Conservation (phyloP, 2,888 invertebrate species). For the Chelonus formosanus region DNA sequence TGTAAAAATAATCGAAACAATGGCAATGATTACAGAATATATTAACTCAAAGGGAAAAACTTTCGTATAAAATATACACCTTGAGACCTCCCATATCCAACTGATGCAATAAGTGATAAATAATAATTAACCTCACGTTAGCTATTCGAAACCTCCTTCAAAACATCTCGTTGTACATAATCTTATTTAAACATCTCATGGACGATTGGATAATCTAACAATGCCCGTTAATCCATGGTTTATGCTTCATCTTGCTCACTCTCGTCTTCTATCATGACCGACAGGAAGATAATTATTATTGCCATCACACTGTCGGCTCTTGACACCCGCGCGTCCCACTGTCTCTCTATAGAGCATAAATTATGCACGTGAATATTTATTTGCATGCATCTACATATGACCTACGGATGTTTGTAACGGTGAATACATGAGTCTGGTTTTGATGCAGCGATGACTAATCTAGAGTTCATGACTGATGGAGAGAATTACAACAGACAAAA, state of each 20-base stretch:
- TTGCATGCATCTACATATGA: neutral
- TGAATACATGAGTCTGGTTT: neutral
- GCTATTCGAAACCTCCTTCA: slow-evolving; percentile 25
- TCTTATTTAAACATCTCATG: neutral
- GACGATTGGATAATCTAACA: slow-evolving; percentile 6
- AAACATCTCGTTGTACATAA: neutral
- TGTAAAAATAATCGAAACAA: no score
- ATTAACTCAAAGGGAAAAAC: no score
- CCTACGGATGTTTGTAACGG: no score
- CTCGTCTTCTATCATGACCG: neutral
- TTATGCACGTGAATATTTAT: slow-evolving; percentile 6
- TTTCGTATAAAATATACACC: no score
- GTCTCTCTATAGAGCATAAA: slow-evolving; percentile 5
- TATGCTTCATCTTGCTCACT: neutral
- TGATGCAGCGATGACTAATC: neutral
- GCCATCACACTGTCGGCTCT: slow-evolving; percentile 14
- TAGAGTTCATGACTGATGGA: no score
- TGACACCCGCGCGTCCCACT: neutral
- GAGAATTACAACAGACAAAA: no score
- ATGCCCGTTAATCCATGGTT: neutral
- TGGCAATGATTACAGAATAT: no score
- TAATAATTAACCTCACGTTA: slow-evolving; percentile 28
- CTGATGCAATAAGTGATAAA: neutral
- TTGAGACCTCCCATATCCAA: no score
- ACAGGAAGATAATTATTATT: slow-evolving; percentile 30